Evolutionary conservation across 1,140 invertebrate genomes (phyloP).

Genomic region (Macrobrachium rosenbergii): DNA sequence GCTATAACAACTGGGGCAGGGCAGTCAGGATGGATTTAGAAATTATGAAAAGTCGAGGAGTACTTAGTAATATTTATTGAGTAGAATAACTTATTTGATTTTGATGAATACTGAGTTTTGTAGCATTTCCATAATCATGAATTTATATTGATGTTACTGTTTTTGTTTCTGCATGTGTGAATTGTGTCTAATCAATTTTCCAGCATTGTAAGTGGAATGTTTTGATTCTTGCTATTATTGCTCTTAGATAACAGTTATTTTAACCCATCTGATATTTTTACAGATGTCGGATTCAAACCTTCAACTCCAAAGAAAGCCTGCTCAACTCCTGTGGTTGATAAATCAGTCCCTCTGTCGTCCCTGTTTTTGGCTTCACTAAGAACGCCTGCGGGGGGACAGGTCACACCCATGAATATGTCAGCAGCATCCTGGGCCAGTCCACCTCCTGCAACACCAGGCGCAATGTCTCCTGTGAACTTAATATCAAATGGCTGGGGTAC

Average conservation of each 20-base stretch:
- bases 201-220: no score
- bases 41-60: no score
- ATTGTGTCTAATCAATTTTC: no score
- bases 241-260: neutral
- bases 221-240: neutral
- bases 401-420: constrained; percentile 33
- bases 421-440: constrained; percentile 27
- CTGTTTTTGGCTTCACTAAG: constrained; percentile 39
- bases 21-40: no score
- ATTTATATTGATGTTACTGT: no score
- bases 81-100: no score
- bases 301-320: constrained; percentile 35
- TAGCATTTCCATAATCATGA: no score
- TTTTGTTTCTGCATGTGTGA: no score
- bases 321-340: constrained; percentile 47
- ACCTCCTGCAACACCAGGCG: neutral
- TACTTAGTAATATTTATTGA: no score
- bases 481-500: neutral
- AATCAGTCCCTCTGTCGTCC: constrained; percentile 40
- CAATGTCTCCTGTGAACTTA: neutral
- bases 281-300: constrained; percentile 51
- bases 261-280: neutral
- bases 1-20: no score
- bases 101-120: no score
- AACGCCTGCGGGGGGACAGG: constrained; percentile 8